Conservation (phyloP, 1,140 invertebrate species). For the Chrysomallon squamiferum region DNA sequence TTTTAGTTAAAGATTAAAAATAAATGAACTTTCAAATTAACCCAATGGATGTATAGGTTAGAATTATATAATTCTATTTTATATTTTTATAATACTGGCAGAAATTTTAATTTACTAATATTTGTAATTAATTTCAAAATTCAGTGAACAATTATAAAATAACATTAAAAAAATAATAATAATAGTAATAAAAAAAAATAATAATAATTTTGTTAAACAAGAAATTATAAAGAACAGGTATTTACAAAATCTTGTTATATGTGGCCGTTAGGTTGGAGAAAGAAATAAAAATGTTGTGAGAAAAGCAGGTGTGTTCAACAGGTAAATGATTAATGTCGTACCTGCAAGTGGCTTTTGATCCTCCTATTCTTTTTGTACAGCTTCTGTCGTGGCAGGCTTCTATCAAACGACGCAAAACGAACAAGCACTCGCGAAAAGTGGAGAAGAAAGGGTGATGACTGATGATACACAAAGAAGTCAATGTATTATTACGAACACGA, state of each 20-base stretch:
- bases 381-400: slow-evolving; percentile 96
- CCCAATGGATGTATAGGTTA: too few species aligned
- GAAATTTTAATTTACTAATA: too few species aligned
- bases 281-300: too few species aligned
- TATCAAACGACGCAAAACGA: slow-evolving; percentile 92
- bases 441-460: slow-evolving; percentile 99
- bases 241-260: background rate
- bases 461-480: slow-evolving; percentile 96
- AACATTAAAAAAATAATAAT: background rate
- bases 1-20: too few species aligned
- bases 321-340: slow-evolving; percentile 65
- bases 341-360: slow-evolving; percentile 84
- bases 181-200: background rate
- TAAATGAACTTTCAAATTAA: too few species aligned
- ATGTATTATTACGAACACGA: slow-evolving; percentile 71
- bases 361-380: slow-evolving; percentile 84
- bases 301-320: too few species aligned
- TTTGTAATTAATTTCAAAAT: background rate
- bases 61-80: too few species aligned
- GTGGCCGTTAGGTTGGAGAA: too few species aligned
- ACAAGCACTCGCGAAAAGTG: slow-evolving; percentile 95
- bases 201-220: background rate
- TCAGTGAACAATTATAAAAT: background rate
- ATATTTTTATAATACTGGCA: too few species aligned
- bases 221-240: background rate